Base-by-base conservation (phyloP, 2,888 invertebrate species). In the Agriotes lineatus region DNA sequence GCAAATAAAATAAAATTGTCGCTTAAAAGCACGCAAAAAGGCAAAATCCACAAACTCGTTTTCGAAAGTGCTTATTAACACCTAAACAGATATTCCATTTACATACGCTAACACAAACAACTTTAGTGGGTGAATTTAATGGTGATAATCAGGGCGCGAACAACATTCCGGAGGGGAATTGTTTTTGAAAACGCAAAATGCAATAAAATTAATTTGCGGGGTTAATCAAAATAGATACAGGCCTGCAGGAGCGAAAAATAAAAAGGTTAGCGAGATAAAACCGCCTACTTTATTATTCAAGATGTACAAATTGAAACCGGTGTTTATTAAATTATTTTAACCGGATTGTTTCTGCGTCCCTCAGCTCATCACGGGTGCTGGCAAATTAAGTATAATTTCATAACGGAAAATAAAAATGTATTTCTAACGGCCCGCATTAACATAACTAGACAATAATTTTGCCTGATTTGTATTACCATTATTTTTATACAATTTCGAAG, bases 261-360 rank as follows among this genome's bases (percentile, higher is more conserved):
- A 54, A 54, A 54, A 35, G 54, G 54, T 37, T 35, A 20, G 14
- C 19, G 18, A 33, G 33, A 30, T 50, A 54, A 35, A 57, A 42
- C n/a, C 2, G 35, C 20, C 39, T 57, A 9, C 39, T 57, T 57
- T 57, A 57, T 57, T 57, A 57, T 57, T 57, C 37, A 39, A 57
- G 42, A 57, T 37, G 37, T 37, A 39, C 57, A 57, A 57, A 37
- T 37, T 39, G 39, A 42, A 57, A 57, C 37, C 57, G 37, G 20
- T 22, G 57, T 20, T 57, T 57, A 57, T 57, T 42, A 57, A 57
- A 57, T 57, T 57, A 57, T 42, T 57, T 57, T 57, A 57, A 39
- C 57, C 1, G 42, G 37, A 57, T 57, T 57, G 57, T 39, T 57
- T 57, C 25, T 39, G 19, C 42, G 12, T 14, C 57, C 35, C 54